Conservation (phyloP, 2,113 vertebrate genomes). For the Larimichthys polyactis region DNA sequence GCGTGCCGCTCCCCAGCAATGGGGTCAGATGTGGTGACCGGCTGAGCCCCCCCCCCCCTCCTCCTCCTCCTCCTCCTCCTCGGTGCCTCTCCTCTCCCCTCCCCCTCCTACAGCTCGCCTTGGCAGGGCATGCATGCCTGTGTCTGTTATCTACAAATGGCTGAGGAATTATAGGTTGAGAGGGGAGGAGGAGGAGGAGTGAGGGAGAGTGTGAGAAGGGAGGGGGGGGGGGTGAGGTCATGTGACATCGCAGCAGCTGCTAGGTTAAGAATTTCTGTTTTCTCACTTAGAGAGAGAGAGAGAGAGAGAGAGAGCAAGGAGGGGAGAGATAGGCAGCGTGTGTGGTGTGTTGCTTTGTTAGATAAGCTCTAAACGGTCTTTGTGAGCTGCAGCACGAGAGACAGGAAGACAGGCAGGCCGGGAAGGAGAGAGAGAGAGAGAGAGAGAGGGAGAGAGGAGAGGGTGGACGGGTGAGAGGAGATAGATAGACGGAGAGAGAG, state of each 20-base stretch:
- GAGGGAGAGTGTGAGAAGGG: constrained; percentile 57
- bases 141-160: constrained; percentile 82
- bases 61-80: constrained; percentile 43
- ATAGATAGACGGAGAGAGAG: constrained; percentile 54
- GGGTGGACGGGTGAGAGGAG: constrained; percentile 59
- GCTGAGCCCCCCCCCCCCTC: constrained; percentile 53
- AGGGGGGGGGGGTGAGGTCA: constrained; percentile 58
- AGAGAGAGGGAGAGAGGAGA: constrained; percentile 44
- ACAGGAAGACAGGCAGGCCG: constrained; percentile 64
- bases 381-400: constrained; percentile 69
- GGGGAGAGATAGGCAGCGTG: constrained; percentile 77
- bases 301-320: constrained; percentile 67
- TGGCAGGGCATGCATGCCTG: constrained; percentile 76
- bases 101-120: constrained; percentile 60
- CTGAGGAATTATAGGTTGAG: constrained; percentile 82
- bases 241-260: constrained; percentile 85
- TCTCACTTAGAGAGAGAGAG: constrained; percentile 73
- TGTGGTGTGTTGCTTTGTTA: constrained; percentile 85
- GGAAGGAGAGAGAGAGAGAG: constrained; percentile 37
- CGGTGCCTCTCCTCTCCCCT: constrained; percentile 22
- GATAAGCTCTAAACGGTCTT: constrained; percentile 84
- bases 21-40: constrained; percentile 81
- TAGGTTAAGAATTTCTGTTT: constrained; percentile 85
- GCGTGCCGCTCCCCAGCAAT: constrained; percentile 50
- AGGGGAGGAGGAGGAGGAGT: constrained; percentile 70